phyloP scores from a whole-genome alignment of 2,888 invertebrate species.

The Phlogophora meticulosa region DNA sequence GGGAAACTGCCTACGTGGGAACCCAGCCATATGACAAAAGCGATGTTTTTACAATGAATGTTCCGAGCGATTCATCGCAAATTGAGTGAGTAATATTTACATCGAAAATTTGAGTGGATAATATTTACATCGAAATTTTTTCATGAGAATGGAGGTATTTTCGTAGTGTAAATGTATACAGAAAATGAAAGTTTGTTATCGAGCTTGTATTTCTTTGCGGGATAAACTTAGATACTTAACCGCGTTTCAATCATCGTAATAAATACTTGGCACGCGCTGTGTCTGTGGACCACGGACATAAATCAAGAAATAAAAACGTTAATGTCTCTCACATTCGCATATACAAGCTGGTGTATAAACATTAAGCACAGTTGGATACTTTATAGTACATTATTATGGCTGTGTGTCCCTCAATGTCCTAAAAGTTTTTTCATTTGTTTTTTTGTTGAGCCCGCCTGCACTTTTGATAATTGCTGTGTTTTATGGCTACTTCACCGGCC shows the following conservation, averaged over 20 bases:
- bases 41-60: slow-evolving; percentile 70
- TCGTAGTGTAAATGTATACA: slow-evolving; percentile 15
- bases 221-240: slow-evolving; percentile 58
- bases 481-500: slow-evolving; percentile 59
- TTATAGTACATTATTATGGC: slow-evolving; percentile 46
- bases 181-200: slow-evolving; percentile 53
- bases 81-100: slow-evolving; percentile 70
- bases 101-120: slow-evolving; percentile 64
- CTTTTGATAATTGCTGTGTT: slow-evolving; percentile 66
- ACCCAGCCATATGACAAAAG: slow-evolving; percentile 72
- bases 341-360: slow-evolving; percentile 40
- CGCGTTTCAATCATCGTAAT: slow-evolving; percentile 59
- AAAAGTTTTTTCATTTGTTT: slow-evolving; percentile 63
- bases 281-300: slow-evolving; percentile 44
- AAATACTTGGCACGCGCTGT: slow-evolving; percentile 61
- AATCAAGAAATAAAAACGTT: slow-evolving; percentile 62
- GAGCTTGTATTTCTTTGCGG: slow-evolving; percentile 47
- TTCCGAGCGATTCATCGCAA: slow-evolving; percentile 70
- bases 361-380: slow-evolving; percentile 57
- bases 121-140: slow-evolving; percentile 70
- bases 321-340: slow-evolving; percentile 57
- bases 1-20: slow-evolving; percentile 70
- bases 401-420: slow-evolving; percentile 53
- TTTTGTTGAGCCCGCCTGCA: slow-evolving; percentile 51
- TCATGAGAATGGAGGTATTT: slow-evolving; percentile 55